These are phyloP conservation scores for Hippopotamyrus pictus DNA, from an alignment of 2,797 vertebrate genomes.

Conservation along the genomic window DNA sequence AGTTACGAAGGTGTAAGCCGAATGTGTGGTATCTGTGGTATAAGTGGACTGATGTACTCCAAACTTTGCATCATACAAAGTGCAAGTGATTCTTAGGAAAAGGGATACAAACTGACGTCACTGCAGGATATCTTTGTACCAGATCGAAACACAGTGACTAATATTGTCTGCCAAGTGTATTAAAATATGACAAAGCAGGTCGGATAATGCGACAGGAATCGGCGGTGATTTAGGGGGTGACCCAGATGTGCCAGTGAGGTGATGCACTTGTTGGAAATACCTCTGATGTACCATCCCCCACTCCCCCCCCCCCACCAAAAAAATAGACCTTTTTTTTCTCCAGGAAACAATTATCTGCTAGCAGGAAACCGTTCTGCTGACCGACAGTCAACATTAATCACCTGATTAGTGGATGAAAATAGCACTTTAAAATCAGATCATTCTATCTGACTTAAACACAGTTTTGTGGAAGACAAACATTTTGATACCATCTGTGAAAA, in stretches of 20 bases:
- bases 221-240: background rate
- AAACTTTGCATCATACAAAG: background rate
- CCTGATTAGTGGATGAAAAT: background rate
- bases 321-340: background rate
- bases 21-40: background rate
- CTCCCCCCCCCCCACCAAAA: background rate
- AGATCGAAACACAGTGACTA: background rate
- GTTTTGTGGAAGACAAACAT: background rate
- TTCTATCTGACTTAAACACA: background rate
- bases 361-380: background rate
- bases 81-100: background rate
- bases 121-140: background rate
- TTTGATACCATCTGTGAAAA: background rate
- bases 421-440: background rate
- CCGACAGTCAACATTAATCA: background rate
- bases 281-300: background rate
- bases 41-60: background rate
- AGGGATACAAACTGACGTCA: background rate
- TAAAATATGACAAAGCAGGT: background rate
- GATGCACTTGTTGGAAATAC: background rate
- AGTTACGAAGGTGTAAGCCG: background rate
- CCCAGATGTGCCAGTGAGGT: background rate
- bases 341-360: background rate
- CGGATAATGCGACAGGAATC: background rate
- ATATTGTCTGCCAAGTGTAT: background rate